A percentile compares a stretch with the other conserved stretches of the same genome.
These are phyloP conservation scores for Podiceps cristatus DNA, from an alignment of 2,113 vertebrate genomes.

Conservation along the genomic window DNA sequence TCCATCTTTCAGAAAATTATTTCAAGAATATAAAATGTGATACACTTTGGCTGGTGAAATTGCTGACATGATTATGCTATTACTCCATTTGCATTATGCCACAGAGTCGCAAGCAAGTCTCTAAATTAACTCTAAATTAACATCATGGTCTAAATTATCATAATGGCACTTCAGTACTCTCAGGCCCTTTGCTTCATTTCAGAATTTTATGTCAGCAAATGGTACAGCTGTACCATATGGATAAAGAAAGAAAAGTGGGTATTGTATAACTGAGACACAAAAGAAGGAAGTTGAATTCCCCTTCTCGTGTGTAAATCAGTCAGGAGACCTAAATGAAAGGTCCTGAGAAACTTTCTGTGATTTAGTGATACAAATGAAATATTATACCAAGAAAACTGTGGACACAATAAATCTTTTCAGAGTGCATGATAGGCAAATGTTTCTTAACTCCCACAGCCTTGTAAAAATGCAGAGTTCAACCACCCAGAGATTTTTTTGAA, in stretches of 20 bases:
- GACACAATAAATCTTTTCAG: slow-evolving; percentile 8
- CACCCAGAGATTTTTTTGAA: not conserved
- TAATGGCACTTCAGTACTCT: not conserved
- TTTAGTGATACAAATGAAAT: slow-evolving; percentile 2
- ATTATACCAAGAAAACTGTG: not conserved
- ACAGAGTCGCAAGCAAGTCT: not conserved
- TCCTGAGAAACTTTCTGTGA: not conserved
- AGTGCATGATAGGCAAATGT: not conserved
- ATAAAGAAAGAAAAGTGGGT: not conserved
- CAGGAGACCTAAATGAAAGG: not conserved
- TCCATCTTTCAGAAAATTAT: not conserved
- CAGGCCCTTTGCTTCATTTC: not conserved
- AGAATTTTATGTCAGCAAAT: not conserved
- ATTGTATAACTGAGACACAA: not conserved
- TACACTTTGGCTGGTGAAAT: not conserved
- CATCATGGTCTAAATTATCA: not conserved
- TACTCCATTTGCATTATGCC: not conserved
- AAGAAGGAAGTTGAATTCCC: not conserved
- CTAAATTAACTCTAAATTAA: not conserved
- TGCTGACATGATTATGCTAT: not conserved
- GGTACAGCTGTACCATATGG: not conserved
- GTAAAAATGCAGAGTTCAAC: not conserved
- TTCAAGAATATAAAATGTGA: not conserved
- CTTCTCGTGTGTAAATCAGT: not conserved
- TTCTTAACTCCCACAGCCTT: not conserved